These are phyloP conservation scores for Chrysotoxum bicinctum DNA, from an alignment of 2,888 invertebrate species.

Conservation along the genomic window DNA sequence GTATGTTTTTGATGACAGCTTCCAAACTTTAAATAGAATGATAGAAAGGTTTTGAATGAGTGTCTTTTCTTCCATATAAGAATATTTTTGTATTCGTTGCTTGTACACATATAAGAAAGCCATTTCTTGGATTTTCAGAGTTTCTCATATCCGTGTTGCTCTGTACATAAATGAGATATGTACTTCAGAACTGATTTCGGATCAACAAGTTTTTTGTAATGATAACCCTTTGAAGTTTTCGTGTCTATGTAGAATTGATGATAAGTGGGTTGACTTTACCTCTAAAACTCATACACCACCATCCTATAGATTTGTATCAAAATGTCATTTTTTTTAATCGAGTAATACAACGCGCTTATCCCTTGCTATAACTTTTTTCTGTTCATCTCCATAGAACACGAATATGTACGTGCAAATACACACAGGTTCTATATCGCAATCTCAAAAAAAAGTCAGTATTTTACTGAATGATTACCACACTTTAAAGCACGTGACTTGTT, in stretches of 20 bases:
- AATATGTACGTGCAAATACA: slow-evolving; percentile 27
- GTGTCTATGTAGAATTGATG: not conserved
- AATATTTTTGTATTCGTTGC: no score
- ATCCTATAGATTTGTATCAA: not conserved
- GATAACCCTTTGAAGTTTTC: not conserved
- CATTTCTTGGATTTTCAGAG: no score
- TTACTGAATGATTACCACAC: slow-evolving; percentile 68
- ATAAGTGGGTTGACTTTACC: not conserved
- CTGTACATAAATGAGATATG: no score
- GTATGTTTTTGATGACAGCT: no score
- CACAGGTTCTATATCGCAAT: slow-evolving; percentile 20
- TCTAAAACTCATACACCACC: not conserved
- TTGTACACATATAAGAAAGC: no score
- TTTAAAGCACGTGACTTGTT: slow-evolving; percentile 71
- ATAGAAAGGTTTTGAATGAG: no score
- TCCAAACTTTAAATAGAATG: no score
- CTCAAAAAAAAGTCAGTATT: slow-evolving; percentile 45
- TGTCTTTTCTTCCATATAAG: no score
- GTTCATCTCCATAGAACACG: slow-evolving; percentile 6
- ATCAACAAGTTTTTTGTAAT: slow-evolving; percentile 16
- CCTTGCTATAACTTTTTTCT: not conserved
- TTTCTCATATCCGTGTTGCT: no score
- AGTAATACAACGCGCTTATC: not conserved
- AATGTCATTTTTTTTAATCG: not conserved
- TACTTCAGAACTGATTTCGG: not conserved